Base-by-base conservation (phyloP, 2,888 invertebrate genomes). In the Aproaerema taeniolella region DNA sequence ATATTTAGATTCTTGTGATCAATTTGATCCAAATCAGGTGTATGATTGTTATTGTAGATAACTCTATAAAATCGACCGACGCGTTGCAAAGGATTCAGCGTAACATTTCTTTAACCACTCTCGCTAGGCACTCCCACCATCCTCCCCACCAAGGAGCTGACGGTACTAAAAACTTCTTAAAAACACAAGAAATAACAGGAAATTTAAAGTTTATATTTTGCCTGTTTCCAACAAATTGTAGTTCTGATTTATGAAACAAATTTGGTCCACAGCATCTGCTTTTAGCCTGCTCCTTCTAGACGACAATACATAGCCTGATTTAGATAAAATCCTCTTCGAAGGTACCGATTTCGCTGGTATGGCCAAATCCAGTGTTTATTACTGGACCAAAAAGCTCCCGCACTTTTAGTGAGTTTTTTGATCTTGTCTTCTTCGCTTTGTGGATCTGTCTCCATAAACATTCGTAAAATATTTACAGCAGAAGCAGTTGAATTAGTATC, bases 301-400 rank as follows among this genome's bases (percentile, higher is more conserved):
- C 4, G 39, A 37, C 17, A 38, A 14, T 24, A 41, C 26, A 45
- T 42, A 38, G 30, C 43, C 43, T 25, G 46, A 38, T 15, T 43
- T 46, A 0, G 46, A 46, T 24, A 46, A 46, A 32, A 46, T 36
- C 30, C 46, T 36, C 25, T 43, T 43, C 31, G 43, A 46, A 17
- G 43, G 46, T 11, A 46, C 46, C 1, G 43, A 46, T 8, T 43
- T 46, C n/a, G 46, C 46, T 34, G 46, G 43, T 6, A 44, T 20
- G 3, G 36, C 14, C 14, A 42, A 44, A 42, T 42, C 17, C 34
- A 41, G 31, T 38, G 16, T 31, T 38, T 38, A 25, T 30, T 34
- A 4, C 29, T 29, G 33, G 10, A 11, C 34, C 41, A 41, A 41
- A 41, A 41, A 36, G 36, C 17, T 10, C 38, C 38, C 11, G 30